These are phyloP conservation scores for Zootoca vivipara DNA, from an alignment of 2,113 vertebrate species.

Conservation along the genomic window DNA sequence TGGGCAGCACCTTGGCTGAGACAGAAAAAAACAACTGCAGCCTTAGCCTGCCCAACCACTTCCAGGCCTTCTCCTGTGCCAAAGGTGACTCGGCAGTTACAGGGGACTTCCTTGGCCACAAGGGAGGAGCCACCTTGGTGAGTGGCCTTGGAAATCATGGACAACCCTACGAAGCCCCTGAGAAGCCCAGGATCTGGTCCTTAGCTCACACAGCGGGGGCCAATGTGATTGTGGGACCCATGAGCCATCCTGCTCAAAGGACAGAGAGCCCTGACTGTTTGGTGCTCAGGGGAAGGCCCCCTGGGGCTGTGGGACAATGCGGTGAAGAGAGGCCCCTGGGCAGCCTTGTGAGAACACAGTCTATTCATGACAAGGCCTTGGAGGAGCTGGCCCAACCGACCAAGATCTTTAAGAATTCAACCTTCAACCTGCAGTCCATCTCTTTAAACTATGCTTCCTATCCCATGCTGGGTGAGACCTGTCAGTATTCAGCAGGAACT, in stretches of 20 bases:
- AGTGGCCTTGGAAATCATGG: slow-evolving; percentile 52
- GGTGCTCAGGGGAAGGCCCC: slow-evolving; percentile 68
- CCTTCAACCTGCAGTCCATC: slow-evolving; percentile 81
- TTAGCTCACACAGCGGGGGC: slow-evolving; percentile 87
- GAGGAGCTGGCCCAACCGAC: slow-evolving; percentile 72
- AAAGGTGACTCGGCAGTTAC: slow-evolving; percentile 67
- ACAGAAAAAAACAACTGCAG: slow-evolving; percentile 78
- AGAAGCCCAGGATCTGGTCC: slow-evolving; percentile 94
- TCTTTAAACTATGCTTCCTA: slow-evolving; percentile 83
- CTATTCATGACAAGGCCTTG: slow-evolving; percentile 68
- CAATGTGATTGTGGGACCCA: slow-evolving; percentile 68
- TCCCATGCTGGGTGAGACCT: slow-evolving; percentile 79
- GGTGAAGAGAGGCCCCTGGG: slow-evolving; percentile 65
- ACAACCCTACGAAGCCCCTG: slow-evolving; percentile 78
- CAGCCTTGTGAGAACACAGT: slow-evolving; percentile 64
- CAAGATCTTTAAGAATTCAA: slow-evolving; percentile 78
- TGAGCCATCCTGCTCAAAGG: slow-evolving; percentile 71
- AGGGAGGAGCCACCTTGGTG: slow-evolving; percentile 47
- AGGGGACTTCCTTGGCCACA: slow-evolving; percentile 75
- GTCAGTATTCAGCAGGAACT: slow-evolving; percentile 81
- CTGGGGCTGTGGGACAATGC: slow-evolving; percentile 65
- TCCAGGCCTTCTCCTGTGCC: slow-evolving; percentile 77
- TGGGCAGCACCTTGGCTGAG: slow-evolving; percentile 59
- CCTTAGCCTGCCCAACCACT: slow-evolving; percentile 72
- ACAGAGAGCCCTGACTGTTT: slow-evolving; percentile 76